Evolutionary conservation across 2,888 invertebrate genomes (phyloP), one percentile per base, ranked within the genome.

Genomic region (Drosophila algonquin): DNA sequence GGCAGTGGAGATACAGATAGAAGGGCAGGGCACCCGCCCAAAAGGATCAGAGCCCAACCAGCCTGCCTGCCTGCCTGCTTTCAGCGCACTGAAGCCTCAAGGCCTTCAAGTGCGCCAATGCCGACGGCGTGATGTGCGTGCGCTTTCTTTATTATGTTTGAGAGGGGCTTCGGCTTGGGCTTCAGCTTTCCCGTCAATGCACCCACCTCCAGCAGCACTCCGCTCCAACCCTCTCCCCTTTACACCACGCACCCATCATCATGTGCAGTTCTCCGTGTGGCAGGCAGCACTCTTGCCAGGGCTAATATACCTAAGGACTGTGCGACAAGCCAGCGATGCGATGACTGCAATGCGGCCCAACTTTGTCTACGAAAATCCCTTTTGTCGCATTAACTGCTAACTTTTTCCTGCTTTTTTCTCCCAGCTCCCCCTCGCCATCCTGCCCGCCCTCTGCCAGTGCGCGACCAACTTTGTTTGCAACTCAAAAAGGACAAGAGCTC

Each of bases 391-490:
- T 85, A 85, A 85, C 84, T 83, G 86, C 75, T 75, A 84, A 85
- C 77, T 84, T 87, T 87, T 70, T 63, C 68, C 62, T 67, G 54
- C 57, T 63, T 52, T 47, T 24, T 64, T 58, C 30, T 30, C 30
- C 30, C 30, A 30, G 30, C 24, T 58, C 10, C 32, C 54, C 18
- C 18, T 18, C 18, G 18, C 51, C 46, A 55, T 70, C 73, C 27
- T 7, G 7, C 27, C 27, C 24, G 3, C 24, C 24, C 24, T 24
- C 24, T 5, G 24, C 24, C 61, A 56, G 71, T 75, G 74, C 78
- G 86, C 83, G 81, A 80, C 83, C 79, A 85, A 85, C 84, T 88
- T 88, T 86, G 84, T 86, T 85, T 83, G 83, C 84, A 86, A 86
- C 88, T 86, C 84, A 63, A n/a, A 60, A 64, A 62, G 32, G 63